These are phyloP conservation scores for Caradrina kadenii DNA, from an alignment of 2,888 invertebrate species.

Conservation along the genomic window DNA sequence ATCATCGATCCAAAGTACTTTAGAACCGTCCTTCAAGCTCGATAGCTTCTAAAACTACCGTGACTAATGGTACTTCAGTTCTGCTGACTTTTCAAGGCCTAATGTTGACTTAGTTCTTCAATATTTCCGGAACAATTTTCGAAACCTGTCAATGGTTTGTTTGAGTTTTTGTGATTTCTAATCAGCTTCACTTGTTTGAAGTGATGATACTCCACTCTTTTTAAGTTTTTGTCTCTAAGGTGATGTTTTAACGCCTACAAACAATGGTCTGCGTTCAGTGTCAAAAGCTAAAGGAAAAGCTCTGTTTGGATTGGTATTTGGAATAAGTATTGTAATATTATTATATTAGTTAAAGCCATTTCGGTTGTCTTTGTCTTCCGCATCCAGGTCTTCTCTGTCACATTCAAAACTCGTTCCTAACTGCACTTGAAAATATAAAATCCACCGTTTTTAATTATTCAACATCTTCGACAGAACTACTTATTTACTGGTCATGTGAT, in stretches of 20 bases:
- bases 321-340: no score
- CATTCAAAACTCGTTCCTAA: not conserved
- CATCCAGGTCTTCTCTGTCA: not conserved
- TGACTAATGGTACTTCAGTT: constrained; percentile 30
- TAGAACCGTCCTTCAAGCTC: constrained; percentile 10
- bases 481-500: constrained; percentile 16
- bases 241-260: not conserved
- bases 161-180: constrained; percentile 10
- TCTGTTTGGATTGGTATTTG: no score
- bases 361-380: no score
- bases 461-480: constrained; percentile 4
- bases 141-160: constrained; percentile 7
- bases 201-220: not conserved
- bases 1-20: constrained; percentile 10
- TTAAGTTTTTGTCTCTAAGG: not conserved
- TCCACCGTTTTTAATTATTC: constrained; percentile 18
- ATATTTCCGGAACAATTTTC: constrained; percentile 24
- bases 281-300: no score
- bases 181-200: not conserved
- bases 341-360: not conserved
- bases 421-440: not conserved
- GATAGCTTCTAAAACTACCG: constrained; percentile 6
- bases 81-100: constrained; percentile 30
- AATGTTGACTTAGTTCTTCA: constrained; percentile 41
- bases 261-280: not conserved